Evolutionary conservation across 2,113 vertebrate genomes (phyloP), one percentile per base, ranked within the genome.

Genomic region (Holacanthus passer): DNA sequence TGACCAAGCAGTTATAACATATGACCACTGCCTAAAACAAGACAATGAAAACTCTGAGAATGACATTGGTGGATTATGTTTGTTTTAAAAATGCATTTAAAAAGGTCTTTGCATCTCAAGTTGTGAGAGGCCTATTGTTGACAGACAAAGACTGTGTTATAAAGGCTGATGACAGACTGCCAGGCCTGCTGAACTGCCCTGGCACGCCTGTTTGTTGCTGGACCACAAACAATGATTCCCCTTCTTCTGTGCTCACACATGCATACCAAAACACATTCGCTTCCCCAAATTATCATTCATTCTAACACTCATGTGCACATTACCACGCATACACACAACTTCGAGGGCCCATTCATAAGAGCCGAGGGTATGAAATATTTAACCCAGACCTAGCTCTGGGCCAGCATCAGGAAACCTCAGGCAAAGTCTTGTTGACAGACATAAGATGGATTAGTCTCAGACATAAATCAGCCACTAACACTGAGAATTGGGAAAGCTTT

Each of bases 211-310:
- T 63, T 88, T 64, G 80, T 29, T 70, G 37, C 73, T 73, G 81
- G 75, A 83, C 17, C 31, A 22, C 72, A 52, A 84, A 92, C 87
- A 90, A 91, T 81, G 80, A 88, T 35, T 68, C 63, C 29, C 59
- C 82, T 89, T 91, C 80, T 83, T 82, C 75, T 60, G 53, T 13
- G 31, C 29, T 48, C 19, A 80, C 66, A 71, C 66, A 84, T 4
- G 35, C 67, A 64, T 37, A 82, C 55, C 29, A 50, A 60, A 47
- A 69, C 85, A 81, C 73, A 52, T 63, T 68, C 47, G 37, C 47
- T 72, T 71, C 73, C 50, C 45, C 50, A 77, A 85, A 88, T 70
- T 52, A 24, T 76, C 65, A 74, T 82, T 88, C 82, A 77, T 64
- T 66, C 32, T 62, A 50, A 55, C 45, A 45, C 60, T 39, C 32